These are phyloP conservation scores for Bos indicus DNA, from an alignment of 2,113 vertebrate species.

Conservation along the genomic window DNA sequence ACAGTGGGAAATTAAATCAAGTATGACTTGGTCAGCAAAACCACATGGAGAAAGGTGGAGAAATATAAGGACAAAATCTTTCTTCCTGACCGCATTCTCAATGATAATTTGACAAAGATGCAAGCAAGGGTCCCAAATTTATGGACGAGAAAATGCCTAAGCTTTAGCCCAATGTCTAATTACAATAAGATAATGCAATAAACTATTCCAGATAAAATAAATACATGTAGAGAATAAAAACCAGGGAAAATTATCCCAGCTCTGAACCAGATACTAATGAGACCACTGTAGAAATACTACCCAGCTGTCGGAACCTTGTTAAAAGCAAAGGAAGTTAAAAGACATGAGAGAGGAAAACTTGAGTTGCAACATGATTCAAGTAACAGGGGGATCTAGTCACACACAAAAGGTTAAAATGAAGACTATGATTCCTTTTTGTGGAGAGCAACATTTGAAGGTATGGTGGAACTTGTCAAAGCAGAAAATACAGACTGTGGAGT, in stretches of 20 bases:
- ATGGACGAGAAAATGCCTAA: slow-evolving; percentile 24
- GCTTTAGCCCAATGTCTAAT: slow-evolving; percentile 53
- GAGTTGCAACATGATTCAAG: slow-evolving; percentile 55
- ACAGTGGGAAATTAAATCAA: slow-evolving; percentile 56
- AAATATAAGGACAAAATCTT: not conserved
- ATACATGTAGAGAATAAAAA: slow-evolving; percentile 70
- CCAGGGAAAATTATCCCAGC: slow-evolving; percentile 67
- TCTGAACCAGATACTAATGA: slow-evolving; percentile 69
- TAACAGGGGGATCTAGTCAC: slow-evolving; percentile 43
- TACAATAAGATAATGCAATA: slow-evolving; percentile 53
- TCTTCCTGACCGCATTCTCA: not conserved
- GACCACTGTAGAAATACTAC: slow-evolving; percentile 51
- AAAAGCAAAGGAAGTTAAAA: slow-evolving; percentile 73
- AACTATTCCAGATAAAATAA: slow-evolving; percentile 61
- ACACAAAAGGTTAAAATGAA: slow-evolving; percentile 65
- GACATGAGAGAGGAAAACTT: slow-evolving; percentile 64
- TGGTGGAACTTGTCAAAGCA: not conserved
- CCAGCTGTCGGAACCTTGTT: slow-evolving; percentile 60
- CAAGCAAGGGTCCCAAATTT: slow-evolving; percentile 37
- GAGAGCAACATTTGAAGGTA: not conserved
- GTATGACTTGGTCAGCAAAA: slow-evolving; percentile 51
- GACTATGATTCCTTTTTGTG: slow-evolving; percentile 17
- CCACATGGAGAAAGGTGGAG: not conserved
- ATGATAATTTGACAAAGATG: slow-evolving; percentile 42
- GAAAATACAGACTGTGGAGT: slow-evolving; percentile 31